Evolutionary conservation across 2,797 vertebrate genomes (phyloP), one percentile per base, ranked within the genome.

Genomic region (Pipistrellus kuhlii): DNA sequence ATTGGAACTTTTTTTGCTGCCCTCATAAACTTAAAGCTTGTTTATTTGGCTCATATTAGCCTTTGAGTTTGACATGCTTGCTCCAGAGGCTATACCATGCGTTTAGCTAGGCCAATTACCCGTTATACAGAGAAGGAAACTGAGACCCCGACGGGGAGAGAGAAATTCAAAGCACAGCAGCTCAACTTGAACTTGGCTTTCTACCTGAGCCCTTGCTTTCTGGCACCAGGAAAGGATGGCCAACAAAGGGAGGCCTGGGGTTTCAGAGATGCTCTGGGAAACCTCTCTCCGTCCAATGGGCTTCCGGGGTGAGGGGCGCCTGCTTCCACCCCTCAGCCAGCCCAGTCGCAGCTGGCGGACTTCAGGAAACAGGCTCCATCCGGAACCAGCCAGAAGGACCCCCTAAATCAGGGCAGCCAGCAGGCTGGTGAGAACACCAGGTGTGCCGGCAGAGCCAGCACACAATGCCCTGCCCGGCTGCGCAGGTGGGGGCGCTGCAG

Each of bases 351-450:
- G 95, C 95, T 95, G 95, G 89, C 81, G 59, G 62, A 59, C 80
- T 64, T 91, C 64, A 88, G 89, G 94, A 77, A 91, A 73, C 46
- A 62, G 82, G 30, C 41, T 86, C 57, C 12, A 1, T 86, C 57
- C 12, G 1, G 73, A 84, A 94, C 66, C 72, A 66, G 85, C 59
- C 51, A 15, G 85, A 68, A 77, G 0, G 15, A 83, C 93, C 92
- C 71, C 94, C 96, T 98, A 97, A 96, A 97, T 97, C 96, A 97
- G 91, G 81, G 76, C 85, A 55, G 92, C 73, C 72, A 69, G 91
- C 90, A 94, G 95, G 89, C 96, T 51, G 73, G 84, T 18, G 62
- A 90, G 73, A 94, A 88, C 77, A 88, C 95, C 96, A 96, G 96
- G 95, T 97, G 96, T 86, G 93, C 85, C 86, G 9, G 64, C 62